Conservation (phyloP, 2,888 invertebrate genomes). For the Spodoptera littoralis region DNA sequence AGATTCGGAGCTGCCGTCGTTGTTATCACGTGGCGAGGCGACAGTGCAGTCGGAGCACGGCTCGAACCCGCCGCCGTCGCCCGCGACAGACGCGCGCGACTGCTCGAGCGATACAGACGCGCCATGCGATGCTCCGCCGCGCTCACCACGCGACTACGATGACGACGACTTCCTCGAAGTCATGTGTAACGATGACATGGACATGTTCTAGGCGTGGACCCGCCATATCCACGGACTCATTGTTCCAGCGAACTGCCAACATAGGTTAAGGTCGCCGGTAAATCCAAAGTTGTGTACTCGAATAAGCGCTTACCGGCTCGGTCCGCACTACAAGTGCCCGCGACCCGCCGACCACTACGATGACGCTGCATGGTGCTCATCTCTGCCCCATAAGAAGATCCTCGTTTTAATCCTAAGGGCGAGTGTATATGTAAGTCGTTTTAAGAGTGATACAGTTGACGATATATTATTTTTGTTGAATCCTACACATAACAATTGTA, state of each 20-base stretch:
- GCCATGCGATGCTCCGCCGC: conserved; percentile 65
- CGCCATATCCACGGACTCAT: conserved; percentile 4
- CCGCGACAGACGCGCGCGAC: conserved; percentile 92
- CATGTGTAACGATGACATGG: conserved; percentile 92
- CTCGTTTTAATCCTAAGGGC: conserved; percentile 29
- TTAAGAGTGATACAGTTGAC: conserved; percentile 16
- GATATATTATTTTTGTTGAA: conserved; percentile 18
- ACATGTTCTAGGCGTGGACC: conserved; percentile 88
- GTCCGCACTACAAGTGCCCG: conserved; percentile 1
- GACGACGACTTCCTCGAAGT: conserved; percentile 93
- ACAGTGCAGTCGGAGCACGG: conserved; percentile 87
- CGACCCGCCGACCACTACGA: conserved; percentile 10
- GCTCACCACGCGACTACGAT: conserved; percentile 81
- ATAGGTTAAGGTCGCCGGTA: conserved; percentile 31
- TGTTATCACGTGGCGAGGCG: conserved; percentile 90
- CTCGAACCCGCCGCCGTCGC: conserved; percentile 94
- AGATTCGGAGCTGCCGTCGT: conserved; percentile 90
- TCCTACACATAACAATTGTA: conserved; percentile 38
- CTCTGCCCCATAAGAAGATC: conserved; percentile 32
- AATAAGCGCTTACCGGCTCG: conserved; percentile 31
- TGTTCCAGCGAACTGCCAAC: conserved; percentile 31
- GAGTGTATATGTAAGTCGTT: conserved; percentile 33
- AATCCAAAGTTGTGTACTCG: conserved; percentile 44
- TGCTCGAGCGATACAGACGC: conserved; percentile 91
- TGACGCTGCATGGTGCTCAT: conserved; percentile 43